A percentile compares a stretch with the other conserved stretches of the same genome.
These are phyloP conservation scores for Romanogobio albipinnatus DNA, from an alignment of 2,113 vertebrate genomes.

Conservation along the genomic window DNA sequence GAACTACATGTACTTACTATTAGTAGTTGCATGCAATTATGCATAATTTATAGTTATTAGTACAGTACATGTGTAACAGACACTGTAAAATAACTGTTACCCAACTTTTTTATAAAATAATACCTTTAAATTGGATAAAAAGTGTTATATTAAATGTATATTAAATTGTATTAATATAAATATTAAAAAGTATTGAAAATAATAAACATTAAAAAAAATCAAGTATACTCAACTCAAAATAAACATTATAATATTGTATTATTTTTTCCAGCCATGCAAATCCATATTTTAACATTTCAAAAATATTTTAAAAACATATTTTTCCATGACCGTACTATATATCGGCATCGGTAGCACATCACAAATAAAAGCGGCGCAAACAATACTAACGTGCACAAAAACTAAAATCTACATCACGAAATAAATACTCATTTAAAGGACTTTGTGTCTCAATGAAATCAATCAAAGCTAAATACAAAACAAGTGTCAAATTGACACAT, in stretches of 20 bases:
- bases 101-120: too few species aligned
- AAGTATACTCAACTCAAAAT: background rate
- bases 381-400: background rate
- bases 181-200: background rate
- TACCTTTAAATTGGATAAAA: too few species aligned
- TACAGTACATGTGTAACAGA: too few species aligned
- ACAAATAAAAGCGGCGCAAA: background rate
- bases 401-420: background rate
- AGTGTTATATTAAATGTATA: too few species aligned
- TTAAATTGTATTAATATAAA: too few species aligned
- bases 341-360: too few species aligned
- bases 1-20: too few species aligned
- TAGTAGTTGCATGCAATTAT: too few species aligned
- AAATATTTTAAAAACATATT: background rate
- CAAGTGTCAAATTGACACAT: background rate
- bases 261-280: background rate
- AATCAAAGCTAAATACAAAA: background rate
- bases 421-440: background rate
- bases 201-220: background rate
- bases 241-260: background rate
- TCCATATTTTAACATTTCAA: background rate
- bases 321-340: background rate
- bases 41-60: too few species aligned
- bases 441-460: too few species aligned
- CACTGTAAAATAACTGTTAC: too few species aligned